A percentile compares a stretch with the other conserved stretches of the same genome.
Conservation (phyloP, 2,797 vertebrate genomes). For the Alectoris magna region DNA sequence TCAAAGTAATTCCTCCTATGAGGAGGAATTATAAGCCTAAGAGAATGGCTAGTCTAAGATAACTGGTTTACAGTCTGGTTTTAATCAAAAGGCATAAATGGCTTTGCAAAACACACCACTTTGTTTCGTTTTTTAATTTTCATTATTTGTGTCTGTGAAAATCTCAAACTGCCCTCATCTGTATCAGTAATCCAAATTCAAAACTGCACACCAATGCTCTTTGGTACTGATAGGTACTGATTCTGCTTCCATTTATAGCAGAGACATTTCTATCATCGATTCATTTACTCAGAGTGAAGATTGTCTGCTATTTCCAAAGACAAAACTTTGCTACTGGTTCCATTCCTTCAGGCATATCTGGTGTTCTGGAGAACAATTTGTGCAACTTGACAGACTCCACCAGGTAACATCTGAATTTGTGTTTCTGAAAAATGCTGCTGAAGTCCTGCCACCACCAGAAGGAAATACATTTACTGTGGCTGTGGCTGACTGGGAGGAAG, state of each 20-base stretch:
- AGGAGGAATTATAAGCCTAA: not conserved
- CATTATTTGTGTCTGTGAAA: not conserved
- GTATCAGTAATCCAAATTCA: not conserved
- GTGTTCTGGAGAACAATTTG: not conserved
- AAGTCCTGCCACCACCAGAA: not conserved
- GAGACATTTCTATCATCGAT: not conserved
- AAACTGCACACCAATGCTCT: not conserved
- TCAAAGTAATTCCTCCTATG: not conserved
- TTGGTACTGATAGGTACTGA: not conserved
- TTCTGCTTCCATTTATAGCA: not conserved
- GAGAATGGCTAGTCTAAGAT: not conserved
- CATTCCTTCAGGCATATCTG: not conserved
- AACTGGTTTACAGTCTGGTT: not conserved
- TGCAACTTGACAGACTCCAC: not conserved
- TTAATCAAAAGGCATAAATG: not conserved
- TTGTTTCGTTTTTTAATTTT: not conserved
- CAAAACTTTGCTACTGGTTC: not conserved
- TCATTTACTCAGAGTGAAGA: not conserved
- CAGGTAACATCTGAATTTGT: not conserved
- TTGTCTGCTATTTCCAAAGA: not conserved
- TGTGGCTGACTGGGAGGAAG: not conserved
- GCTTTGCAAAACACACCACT: not conserved
- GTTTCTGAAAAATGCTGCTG: not conserved
- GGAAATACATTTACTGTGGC: not conserved
- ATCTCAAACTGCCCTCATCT: not conserved